A percentile compares a stretch with the other conserved stretches of the same genome.
Evolutionary conservation across 2,113 vertebrate species (phyloP).

Genomic region (Jaculus jaculus): DNA sequence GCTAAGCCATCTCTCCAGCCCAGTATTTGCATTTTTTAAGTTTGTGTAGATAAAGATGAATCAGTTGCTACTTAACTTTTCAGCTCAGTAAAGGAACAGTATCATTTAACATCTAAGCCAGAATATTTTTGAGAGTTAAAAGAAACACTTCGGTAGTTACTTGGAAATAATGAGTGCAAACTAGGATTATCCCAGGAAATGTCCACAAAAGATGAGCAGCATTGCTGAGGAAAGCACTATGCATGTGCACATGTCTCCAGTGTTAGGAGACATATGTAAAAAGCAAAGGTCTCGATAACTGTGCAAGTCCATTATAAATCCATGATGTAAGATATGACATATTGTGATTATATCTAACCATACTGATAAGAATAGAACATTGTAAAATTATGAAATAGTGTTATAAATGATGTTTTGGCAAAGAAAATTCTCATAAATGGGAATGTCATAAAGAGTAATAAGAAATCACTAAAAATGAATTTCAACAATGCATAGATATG

Average conservation of each 20-base stretch:
- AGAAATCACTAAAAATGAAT: neutral
- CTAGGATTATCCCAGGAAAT: neutral
- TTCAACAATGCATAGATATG: neutral
- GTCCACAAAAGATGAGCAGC: neutral
- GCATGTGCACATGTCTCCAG: neutral
- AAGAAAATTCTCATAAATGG: neutral
- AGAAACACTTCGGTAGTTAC: neutral
- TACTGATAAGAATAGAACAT: too few species aligned
- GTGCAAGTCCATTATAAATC: neutral
- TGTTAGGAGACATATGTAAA: neutral
- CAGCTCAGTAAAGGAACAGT: neutral
- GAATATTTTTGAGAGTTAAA: constrained; percentile 4
- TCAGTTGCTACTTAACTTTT: neutral
- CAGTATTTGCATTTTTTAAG: too few species aligned
- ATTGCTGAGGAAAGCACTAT: neutral
- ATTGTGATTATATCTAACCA: neutral
- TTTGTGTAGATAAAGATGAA: neutral
- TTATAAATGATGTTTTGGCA: neutral
- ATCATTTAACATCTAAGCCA: neutral
- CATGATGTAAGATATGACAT: too few species aligned
- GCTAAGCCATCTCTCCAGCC: too few species aligned
- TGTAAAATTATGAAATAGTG: neutral
- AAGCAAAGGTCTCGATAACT: neutral
- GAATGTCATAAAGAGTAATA: neutral
- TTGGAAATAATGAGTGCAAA: neutral